A percentile compares a stretch with the other conserved stretches of the same genome.
Evolutionary conservation across 2,888 invertebrate genomes (phyloP).

Genomic region (Smittia aterrima): DNA sequence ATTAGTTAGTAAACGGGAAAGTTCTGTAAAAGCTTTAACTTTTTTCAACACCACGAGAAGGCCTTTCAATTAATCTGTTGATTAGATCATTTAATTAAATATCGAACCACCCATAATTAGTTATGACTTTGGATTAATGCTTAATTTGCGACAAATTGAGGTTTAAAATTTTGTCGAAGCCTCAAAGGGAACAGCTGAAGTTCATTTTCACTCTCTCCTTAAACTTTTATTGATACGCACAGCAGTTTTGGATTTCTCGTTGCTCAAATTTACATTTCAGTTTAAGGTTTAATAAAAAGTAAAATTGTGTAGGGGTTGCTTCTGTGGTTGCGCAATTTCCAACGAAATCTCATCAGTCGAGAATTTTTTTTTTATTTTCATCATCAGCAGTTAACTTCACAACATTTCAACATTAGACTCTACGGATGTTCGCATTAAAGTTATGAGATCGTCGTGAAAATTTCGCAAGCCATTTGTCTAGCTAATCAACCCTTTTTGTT

Average conservation of each 20-base stretch:
- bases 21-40: too few species aligned
- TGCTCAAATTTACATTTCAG: slow-evolving; percentile 7
- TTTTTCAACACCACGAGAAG: too few species aligned
- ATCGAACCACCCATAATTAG: too few species aligned
- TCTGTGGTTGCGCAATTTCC: background rate
- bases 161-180: background rate
- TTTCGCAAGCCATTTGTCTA: too few species aligned
- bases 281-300: background rate
- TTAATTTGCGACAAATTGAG: too few species aligned
- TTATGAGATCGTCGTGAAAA: too few species aligned
- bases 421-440: background rate
- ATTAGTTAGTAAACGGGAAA: too few species aligned
- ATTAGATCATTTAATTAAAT: too few species aligned
- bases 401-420: slow-evolving; percentile 20
- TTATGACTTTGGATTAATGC: too few species aligned
- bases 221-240: slow-evolving; percentile 31
- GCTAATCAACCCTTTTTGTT: too few species aligned
- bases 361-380: background rate
- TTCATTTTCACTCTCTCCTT: background rate
- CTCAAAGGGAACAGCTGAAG: background rate
- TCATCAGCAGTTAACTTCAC: slow-evolving; percentile 33
- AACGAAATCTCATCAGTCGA: background rate
- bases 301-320: background rate
- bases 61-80: too few species aligned
- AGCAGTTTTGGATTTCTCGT: slow-evolving; percentile 21